Base-by-base conservation (phyloP, 2,113 vertebrate genomes). In the Apeltes quadracus region DNA sequence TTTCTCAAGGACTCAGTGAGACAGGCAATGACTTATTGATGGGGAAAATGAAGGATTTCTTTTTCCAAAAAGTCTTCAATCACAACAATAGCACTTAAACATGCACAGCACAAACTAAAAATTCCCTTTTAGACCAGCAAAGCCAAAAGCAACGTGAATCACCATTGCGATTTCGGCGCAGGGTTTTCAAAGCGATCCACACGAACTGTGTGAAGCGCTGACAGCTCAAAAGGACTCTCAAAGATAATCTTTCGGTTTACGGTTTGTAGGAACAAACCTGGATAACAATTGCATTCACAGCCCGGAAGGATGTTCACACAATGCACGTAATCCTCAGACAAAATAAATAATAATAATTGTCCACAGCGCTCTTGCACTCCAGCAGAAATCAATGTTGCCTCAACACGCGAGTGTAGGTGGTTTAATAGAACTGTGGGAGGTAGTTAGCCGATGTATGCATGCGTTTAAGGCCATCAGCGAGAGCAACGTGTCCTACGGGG, bases 171-270 rank as follows among this genome's bases (percentile, higher is more conserved):
- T 58, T 76, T 61, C 50, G 55, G 34, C 15, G 58, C 56, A 29
- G 44, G 13, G 43, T 53, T 75, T 84, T 82, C 39, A 61, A 75
- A 78, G 56, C 68, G 29, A 83, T 89, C 81, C 88, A 83, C 84
- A 85, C 77, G 69, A 86, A 90, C 64, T 34, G 82, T 50, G 27
- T 34, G 59, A 68, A 78, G 65, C 43, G 32, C 54, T 29, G 55
- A 72, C 70, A 85, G 76, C 75, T 61, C 23, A 48, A 27, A 67
- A 39, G 27, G 73, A 75, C 79, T 79, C 84, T 81, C 67, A 57
- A 62, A 54, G 68, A 51, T 61, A 82, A 62, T 90, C 66, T 69
- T 76, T 27, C n/a, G 56, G 59, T 62, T 39, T 39, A 64, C 43
- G 61, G 56, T 83, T 75, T 55, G 66, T 72, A 65, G 62, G 84